These are phyloP conservation scores for Tetropium fuscum DNA, from an alignment of 2,888 invertebrate species.

Conservation along the genomic window DNA sequence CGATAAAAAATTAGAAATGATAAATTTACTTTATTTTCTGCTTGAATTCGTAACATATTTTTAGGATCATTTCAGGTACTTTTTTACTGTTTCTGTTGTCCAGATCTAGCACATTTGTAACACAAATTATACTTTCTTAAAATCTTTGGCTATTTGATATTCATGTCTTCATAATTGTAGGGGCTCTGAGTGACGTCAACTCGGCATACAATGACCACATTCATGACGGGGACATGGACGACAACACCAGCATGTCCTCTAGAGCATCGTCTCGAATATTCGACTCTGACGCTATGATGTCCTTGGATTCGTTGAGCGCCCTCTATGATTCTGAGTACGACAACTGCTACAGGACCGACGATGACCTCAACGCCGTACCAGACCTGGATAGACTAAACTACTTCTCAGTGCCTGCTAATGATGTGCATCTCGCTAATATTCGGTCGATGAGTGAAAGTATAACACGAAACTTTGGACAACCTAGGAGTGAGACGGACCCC, in stretches of 20 bases:
- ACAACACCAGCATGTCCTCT: constrained; percentile 84
- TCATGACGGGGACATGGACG: constrained; percentile 70
- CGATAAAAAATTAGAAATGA: too few species aligned
- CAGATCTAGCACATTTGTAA: too few species aligned
- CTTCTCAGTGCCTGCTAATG: constrained; percentile 66
- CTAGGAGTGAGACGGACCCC: constrained; percentile 74
- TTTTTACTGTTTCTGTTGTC: too few species aligned
- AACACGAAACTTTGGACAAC: constrained; percentile 81
- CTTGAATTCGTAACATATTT: too few species aligned
- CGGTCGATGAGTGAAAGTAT: constrained; percentile 82
- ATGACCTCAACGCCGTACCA: constrained; percentile 65
- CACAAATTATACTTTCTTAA: too few species aligned
- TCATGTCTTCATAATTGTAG: constrained; percentile 53
- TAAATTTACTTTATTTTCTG: too few species aligned
- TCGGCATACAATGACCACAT: constrained; percentile 78
- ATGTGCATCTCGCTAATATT: constrained; percentile 79
- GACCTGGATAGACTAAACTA: constrained; percentile 65
- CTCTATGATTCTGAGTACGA: constrained; percentile 85
- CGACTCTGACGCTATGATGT: constrained; percentile 81
- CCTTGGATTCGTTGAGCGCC: constrained; percentile 83
- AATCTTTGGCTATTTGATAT: neutral
- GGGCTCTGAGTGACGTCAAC: constrained; percentile 88
- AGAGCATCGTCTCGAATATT: constrained; percentile 86
- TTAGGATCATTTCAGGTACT: too few species aligned
- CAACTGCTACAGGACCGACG: constrained; percentile 71